A percentile compares a stretch with the other conserved stretches of the same genome.
These are phyloP conservation scores for Coreius guichenoti DNA, from an alignment of 2,797 vertebrate genomes.

Conservation along the genomic window DNA sequence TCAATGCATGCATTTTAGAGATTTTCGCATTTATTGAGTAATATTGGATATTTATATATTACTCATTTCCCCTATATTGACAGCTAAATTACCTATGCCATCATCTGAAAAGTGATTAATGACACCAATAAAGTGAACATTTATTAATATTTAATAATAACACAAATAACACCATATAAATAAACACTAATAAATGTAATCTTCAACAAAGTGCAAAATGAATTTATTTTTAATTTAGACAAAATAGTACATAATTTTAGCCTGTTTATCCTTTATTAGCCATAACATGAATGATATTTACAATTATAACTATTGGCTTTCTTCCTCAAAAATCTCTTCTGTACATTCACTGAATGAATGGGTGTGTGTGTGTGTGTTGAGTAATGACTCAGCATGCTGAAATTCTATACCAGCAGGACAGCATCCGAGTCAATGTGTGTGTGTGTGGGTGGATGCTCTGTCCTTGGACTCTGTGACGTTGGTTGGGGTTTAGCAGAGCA, in stretches of 20 bases:
- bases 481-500: slow-evolving; percentile 29
- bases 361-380: background rate
- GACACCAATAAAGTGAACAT: background rate
- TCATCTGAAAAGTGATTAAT: background rate
- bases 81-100: background rate
- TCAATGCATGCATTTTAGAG: background rate
- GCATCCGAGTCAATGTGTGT: slow-evolving; percentile 27
- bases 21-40: background rate
- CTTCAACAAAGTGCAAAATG: background rate
- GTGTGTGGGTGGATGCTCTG: slow-evolving; percentile 21
- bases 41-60: background rate
- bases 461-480: slow-evolving; percentile 52
- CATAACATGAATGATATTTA: background rate
- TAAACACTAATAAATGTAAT: background rate
- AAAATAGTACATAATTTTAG: background rate
- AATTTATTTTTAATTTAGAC: too few relatives aligned
- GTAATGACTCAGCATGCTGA: slow-evolving; percentile 62
- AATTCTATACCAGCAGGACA: slow-evolving; percentile 41
- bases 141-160: background rate
- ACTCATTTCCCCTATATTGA: background rate
- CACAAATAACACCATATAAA: background rate
- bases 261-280: background rate
- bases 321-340: background rate
- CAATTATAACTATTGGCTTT: background rate
- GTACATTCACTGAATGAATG: slow-evolving; percentile 13